phyloP scores from a whole-genome alignment of 2,113 vertebrate genomes.

The Heloderma charlesbogerti region DNA sequence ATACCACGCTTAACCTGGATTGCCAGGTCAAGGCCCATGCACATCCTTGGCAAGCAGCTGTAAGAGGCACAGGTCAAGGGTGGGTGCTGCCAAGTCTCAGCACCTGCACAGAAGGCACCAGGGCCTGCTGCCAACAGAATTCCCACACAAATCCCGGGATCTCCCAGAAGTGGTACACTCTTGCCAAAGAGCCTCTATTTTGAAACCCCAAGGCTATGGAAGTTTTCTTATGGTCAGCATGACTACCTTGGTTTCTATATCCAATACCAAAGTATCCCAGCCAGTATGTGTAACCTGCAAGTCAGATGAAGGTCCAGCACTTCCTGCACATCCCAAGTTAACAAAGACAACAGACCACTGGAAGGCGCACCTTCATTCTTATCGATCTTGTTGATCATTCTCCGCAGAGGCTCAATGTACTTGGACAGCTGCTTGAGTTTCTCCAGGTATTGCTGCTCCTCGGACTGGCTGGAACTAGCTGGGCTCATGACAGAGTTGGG shows the following conservation, averaged over 20 bases:
- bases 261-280: background rate
- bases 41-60: background rate
- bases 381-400: constrained; percentile 99
- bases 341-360: too few species aligned
- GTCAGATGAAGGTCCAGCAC: too few species aligned
- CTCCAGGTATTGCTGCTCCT: constrained; percentile 98
- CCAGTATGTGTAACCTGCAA: background rate
- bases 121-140: background rate
- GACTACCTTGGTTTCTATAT: too few species aligned
- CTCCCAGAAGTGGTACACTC: background rate
- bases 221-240: too few species aligned
- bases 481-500: constrained; percentile 95
- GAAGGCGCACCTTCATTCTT: constrained; percentile 92
- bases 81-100: too few species aligned
- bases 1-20: background rate
- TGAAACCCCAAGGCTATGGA: background rate
- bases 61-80: background rate
- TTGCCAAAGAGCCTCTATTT: background rate
- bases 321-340: background rate
- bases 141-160: background rate
- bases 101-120: too few species aligned
- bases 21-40: background rate
- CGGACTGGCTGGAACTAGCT: constrained; percentile 87
- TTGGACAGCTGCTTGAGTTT: constrained; percentile 97
- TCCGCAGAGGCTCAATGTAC: constrained; percentile 94